Base-by-base conservation (phyloP, 2,888 invertebrate species). In the Pyrrhosoma nymphula region DNA sequence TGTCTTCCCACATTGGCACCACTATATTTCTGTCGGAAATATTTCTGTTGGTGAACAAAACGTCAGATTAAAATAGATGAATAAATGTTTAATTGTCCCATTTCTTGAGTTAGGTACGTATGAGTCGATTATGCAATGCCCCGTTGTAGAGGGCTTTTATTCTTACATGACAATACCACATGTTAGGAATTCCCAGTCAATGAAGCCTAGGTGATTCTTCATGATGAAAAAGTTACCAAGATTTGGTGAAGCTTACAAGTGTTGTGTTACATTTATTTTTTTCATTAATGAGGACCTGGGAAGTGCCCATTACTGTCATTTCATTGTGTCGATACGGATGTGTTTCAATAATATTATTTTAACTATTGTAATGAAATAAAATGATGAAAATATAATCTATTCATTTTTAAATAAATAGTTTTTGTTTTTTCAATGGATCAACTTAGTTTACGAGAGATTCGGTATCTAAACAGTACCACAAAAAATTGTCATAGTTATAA, bases 211-310 rank as follows among this genome's bases (percentile, higher is more conserved):
- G 69, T 69, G 26, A 69, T 69, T 69, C 69, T n/a, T 26, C 35
- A 82, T 82, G 82, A 82, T 82, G 82, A 82, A 26, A 82, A 82
- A 35, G 82, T 82, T 82, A 82, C 82, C 82, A 82, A 82, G 82
- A 69, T 82, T 82, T 82, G 35, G 82, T 82, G 82, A 82, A 26
- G 18, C 35, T 35, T 82, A 82, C 30, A 35, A 82, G 18, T 35
- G 82, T 35, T 82, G 82, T 35, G 82, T 82, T 82, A 82, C 14
- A 14, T 26, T 69, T 69, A 82, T 30, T 35, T 82, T 82, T 82
- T 82, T 35, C 35, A 35, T 35, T 35, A n/a, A 16, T 82, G 82
- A 82, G 35, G 14, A n/a, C 1, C 30, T 82, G 35, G 30, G 26
- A 35, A 82, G 35, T 82, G 14, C 26, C 60, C 23, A n/a, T 8